These are phyloP conservation scores for Sphaerophoria rueppellii DNA, from an alignment of 2,888 invertebrate species.

Conservation along the genomic window DNA sequence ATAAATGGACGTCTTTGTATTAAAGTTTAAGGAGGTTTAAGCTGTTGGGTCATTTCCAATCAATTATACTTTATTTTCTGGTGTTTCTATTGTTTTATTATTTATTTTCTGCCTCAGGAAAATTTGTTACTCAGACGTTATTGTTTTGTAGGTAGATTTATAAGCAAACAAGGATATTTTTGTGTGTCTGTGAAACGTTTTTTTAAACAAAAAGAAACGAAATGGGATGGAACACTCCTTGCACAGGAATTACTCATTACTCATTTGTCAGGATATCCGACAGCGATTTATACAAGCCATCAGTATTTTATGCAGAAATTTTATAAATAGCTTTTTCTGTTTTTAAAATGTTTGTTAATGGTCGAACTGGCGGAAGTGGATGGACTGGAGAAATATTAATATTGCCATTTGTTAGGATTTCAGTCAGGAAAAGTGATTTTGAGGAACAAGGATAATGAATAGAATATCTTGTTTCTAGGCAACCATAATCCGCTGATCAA, in stretches of 20 bases:
- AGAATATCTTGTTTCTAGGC: too few relatives aligned
- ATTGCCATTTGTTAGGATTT: constrained; percentile 1
- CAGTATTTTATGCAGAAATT: constrained; percentile 39
- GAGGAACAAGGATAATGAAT: too few relatives aligned
- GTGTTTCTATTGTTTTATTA: background rate
- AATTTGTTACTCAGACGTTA: constrained; percentile 28
- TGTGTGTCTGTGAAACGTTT: background rate
- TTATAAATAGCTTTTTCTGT: constrained; percentile 24
- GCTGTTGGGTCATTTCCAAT: constrained; percentile 36
- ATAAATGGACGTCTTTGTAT: constrained; percentile 44
- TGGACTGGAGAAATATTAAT: background rate
- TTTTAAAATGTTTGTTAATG: background rate
- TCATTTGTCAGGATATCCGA: constrained; percentile 64
- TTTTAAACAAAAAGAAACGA: background rate
- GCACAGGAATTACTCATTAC: constrained; percentile 35
- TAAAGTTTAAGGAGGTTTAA: constrained; percentile 11
- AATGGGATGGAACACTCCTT: background rate
- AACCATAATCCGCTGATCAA: too few relatives aligned
- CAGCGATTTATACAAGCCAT: constrained; percentile 50
- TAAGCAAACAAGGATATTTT: background rate
- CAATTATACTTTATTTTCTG: constrained; percentile 27
- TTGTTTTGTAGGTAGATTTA: background rate
- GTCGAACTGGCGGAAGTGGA: background rate
- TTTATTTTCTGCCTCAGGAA: constrained; percentile 6
- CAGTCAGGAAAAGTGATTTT: too few relatives aligned